These are phyloP conservation scores for Battus philenor DNA, from an alignment of 1,140 invertebrate species.

Conservation along the genomic window DNA sequence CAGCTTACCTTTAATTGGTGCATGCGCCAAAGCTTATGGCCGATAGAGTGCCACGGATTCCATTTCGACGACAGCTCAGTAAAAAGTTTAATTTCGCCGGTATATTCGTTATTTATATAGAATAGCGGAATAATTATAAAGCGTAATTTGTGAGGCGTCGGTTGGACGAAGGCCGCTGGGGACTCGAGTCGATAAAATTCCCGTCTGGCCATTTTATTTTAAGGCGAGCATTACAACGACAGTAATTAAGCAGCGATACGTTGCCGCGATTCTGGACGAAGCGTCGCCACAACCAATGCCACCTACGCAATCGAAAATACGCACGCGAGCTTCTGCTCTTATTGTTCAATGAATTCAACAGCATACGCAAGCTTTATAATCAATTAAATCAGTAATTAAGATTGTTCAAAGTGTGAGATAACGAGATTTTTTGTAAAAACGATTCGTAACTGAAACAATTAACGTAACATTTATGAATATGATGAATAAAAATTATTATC, in stretches of 20 bases:
- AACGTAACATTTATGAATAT: no score
- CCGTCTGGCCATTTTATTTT: constrained; percentile 53
- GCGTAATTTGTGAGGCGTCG: constrained; percentile 25
- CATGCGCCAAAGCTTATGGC: background rate
- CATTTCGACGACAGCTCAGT: background rate
- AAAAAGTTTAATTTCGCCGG: constrained; percentile 10
- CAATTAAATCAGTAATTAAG: no score
- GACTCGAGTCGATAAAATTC: constrained; percentile 45
- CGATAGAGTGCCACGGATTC: constrained; percentile 8
- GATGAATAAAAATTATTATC: no score
- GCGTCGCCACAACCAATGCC: constrained; percentile 50
- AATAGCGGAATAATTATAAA: constrained; percentile 12
- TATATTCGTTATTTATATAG: constrained; percentile 6
- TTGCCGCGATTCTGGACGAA: constrained; percentile 35
- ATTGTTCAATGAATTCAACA: no score
- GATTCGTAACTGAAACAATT: no score
- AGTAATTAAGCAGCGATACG: constrained; percentile 67
- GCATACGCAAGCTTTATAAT: no score
- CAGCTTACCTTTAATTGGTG: background rate
- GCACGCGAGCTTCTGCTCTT: no score
- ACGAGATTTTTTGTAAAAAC: no score
- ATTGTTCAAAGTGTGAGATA: no score
- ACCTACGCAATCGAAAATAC: constrained; percentile 29
- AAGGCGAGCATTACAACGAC: constrained; percentile 48
- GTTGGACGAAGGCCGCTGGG: constrained; percentile 21